A percentile compares a stretch with the other conserved stretches of the same genome.
Conservation (phyloP, 92 coral and sea anemone genomes). For the Blastomussa wellsi region DNA sequence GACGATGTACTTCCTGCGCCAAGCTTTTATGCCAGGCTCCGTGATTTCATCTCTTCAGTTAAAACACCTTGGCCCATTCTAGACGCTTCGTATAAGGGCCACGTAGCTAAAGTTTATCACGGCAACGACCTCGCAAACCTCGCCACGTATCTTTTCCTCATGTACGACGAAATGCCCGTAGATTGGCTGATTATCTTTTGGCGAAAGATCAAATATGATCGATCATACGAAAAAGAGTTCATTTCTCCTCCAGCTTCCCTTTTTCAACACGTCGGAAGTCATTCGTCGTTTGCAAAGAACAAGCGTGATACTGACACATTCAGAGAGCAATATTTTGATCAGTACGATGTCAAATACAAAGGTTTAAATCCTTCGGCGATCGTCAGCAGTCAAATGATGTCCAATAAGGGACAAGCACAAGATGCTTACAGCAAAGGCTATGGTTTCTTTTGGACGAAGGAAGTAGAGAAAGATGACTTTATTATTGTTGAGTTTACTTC, state of each 20-base stretch:
- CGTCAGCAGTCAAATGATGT: conserved; percentile 19
- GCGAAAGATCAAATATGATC: conserved; percentile 26
- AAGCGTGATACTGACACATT: not conserved
- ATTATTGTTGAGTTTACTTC: not conserved
- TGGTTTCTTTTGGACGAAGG: not conserved
- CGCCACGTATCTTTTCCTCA: conserved; percentile 53
- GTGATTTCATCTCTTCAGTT: conserved; percentile 54
- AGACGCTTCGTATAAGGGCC: conserved; percentile 60
- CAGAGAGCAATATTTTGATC: conserved; percentile 62
- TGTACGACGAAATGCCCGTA: conserved; percentile 78
- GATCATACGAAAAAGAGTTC: not conserved
- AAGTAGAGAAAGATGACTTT: not conserved
- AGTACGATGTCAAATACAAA: conserved; percentile 53
- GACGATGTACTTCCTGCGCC: conserved; percentile 71
- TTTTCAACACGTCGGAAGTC: conserved; percentile 59
- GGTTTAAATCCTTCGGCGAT: conserved; percentile 69
- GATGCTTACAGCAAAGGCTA: conserved; percentile 15
- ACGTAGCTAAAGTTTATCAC: conserved; percentile 70
- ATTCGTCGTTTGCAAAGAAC: conserved; percentile 47
- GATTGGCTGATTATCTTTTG: conserved; percentile 70
- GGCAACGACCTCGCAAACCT: conserved; percentile 48
- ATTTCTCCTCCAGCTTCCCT: conserved; percentile 27
- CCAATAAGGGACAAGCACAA: conserved; percentile 1
- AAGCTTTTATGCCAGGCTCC: conserved; percentile 61
- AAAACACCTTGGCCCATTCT: conserved; percentile 46